Base-by-base conservation (phyloP, 2,888 invertebrate genomes). In the Drosophila mimetica region DNA sequence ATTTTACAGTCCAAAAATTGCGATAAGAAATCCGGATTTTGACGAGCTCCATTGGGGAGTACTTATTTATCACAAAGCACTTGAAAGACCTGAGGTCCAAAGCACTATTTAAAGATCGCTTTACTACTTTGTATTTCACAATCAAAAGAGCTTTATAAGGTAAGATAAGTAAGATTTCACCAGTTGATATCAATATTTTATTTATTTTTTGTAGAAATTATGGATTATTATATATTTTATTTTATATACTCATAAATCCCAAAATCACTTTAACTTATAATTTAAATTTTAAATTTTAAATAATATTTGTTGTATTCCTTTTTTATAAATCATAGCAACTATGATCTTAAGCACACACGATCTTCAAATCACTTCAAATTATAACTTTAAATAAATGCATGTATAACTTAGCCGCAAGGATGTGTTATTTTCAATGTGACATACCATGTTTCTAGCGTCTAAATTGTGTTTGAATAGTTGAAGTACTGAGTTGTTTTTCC, bases 381-480 rank as follows among this genome's bases (percentile, higher is more conserved):
- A 8, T 14, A n/a, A 9, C 14, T 9, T 28, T 25, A 11, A 18
- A 41, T 20, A 13, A 14, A 28, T 28, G 5, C 9, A 44, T 6
- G 13, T n/a, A 14, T 4, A 25, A 4, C 1, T 22, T 18, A 22
- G 4, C 7, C 39, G n/a, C 42, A 8, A 44, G 44, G 14, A 44
- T 42, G 14, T 44, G 2, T 22, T 20, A 1, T 8, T 42, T 30
- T 30, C 2, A 11, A n/a, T 22, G 14, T 9, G 14, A 66, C 65
- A 14, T 66, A 66, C 66, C 66, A 66, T 66, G 41, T 48, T 61
- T 18, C 11, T 39, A n/a, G 39, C n/a, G 4, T 22, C 25, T n/a
- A 2, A n/a, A 7, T 3, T 16, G 2, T n/a, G 1, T 18, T 37
- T 34, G 14, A 9, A 20, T n/a, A 16, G 28, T 16, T 46, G 46